A percentile compares a stretch with the other conserved stretches of the same genome.
Conservation (phyloP, 2,888 invertebrate genomes). For the Caenorhabditis afra region DNA sequence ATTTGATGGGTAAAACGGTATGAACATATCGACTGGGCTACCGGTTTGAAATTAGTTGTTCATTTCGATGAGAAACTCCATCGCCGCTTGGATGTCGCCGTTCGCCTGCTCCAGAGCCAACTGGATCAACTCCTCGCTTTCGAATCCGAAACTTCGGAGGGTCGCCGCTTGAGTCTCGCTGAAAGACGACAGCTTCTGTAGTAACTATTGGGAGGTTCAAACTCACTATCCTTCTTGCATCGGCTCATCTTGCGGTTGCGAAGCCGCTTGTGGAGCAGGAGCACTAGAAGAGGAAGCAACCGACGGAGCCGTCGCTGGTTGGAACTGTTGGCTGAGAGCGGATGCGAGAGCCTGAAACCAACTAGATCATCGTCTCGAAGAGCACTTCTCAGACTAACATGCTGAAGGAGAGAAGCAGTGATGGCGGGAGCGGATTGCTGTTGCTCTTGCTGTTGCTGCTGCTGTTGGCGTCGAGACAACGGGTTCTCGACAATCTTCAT, state of each 20-base stretch:
- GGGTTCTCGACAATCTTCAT: not conserved
- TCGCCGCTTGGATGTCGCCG: conserved; percentile 44
- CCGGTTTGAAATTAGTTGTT: conserved; percentile 12
- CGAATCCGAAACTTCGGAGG: conserved; percentile 47
- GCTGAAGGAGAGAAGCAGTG: conserved; percentile 27
- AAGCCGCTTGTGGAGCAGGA: conserved; percentile 6
- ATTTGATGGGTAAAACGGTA: too few species aligned
- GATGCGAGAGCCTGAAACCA: conserved; percentile 30
- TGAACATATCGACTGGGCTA: not conserved
- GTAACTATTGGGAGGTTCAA: not conserved
- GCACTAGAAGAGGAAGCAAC: not conserved
- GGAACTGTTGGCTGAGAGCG: conserved; percentile 4
- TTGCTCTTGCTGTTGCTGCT: not conserved
- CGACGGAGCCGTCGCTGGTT: not conserved
- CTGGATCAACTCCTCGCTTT: conserved; percentile 29
- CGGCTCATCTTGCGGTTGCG: conserved; percentile 13
- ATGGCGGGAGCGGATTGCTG: not conserved
- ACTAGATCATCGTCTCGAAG: not conserved
- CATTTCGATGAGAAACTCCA: conserved; percentile 51
- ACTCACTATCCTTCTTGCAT: conserved; percentile 30
- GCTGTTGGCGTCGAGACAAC: not conserved
- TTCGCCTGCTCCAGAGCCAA: conserved; percentile 42
- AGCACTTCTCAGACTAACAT: not conserved
- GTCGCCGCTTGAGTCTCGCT: conserved; percentile 20
- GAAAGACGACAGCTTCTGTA: not conserved